phyloP scores from a whole-genome alignment of 2,113 vertebrate genomes.

The Hemiscyllium ocellatum region DNA sequence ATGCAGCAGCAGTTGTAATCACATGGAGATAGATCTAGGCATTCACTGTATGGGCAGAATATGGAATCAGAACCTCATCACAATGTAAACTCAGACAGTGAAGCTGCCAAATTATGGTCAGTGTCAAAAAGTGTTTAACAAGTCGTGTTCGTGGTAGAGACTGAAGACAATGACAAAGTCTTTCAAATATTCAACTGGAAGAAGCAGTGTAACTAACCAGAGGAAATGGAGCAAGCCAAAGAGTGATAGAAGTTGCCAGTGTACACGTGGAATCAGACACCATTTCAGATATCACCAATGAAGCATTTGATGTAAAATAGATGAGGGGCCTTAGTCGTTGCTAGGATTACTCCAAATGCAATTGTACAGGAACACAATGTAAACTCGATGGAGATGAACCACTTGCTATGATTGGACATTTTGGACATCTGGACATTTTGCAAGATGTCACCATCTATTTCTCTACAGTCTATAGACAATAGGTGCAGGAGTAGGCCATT shows the following conservation, averaged over 20 bases:
- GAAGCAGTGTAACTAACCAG: not conserved
- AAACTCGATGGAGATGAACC: not conserved
- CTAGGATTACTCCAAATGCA: not conserved
- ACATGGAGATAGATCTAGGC: not conserved
- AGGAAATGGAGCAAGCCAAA: not conserved
- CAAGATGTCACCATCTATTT: too few relatives aligned
- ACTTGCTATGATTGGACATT: not conserved
- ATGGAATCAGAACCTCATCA: not conserved
- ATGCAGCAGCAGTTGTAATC: not conserved
- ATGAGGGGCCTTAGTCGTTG: not conserved
- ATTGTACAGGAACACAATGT: not conserved
- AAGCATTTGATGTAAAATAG: not conserved
- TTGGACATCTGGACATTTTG: too few relatives aligned
- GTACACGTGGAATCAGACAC: not conserved
- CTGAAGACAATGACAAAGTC: not conserved
- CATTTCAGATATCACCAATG: not conserved
- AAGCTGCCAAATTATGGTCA: not conserved
- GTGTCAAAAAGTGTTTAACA: not conserved
- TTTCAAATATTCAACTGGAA: not conserved
- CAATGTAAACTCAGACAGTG: not conserved
- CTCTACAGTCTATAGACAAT: too few relatives aligned
- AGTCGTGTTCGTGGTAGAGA: too few relatives aligned
- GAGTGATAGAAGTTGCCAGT: not conserved
- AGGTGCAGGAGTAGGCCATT: too few relatives aligned
- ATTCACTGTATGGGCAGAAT: not conserved